phyloP scores from a whole-genome alignment of 2,888 invertebrate species.

The Polylopha cassiicola region DNA sequence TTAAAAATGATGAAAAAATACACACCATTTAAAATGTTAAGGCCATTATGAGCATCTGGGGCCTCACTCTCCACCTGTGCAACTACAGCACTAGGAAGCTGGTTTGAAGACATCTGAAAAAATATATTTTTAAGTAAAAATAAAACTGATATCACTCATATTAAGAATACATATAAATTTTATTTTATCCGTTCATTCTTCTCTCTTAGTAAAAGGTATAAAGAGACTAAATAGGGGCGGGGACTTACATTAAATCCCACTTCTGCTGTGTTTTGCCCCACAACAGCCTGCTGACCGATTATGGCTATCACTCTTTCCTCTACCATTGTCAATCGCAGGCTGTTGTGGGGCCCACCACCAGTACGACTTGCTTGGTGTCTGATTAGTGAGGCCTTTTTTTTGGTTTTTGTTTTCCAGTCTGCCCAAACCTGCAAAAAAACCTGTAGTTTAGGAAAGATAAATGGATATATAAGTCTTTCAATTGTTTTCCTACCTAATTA shows the following conservation, averaged over 20 bases:
- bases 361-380: slow-evolving; percentile 14
- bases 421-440: slow-evolving; percentile 11
- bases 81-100: no score
- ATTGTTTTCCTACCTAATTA: no score
- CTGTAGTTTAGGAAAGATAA: no score
- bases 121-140: no score
- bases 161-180: background rate
- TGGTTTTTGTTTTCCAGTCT: slow-evolving; percentile 25
- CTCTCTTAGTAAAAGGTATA: background rate
- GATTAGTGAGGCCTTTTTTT: slow-evolving; percentile 19
- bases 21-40: no score
- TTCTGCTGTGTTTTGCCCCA: background rate
- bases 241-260: slow-evolving; percentile 2
- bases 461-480: no score
- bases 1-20: no score
- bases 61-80: no score
- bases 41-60: no score
- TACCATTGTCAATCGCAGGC: slow-evolving; percentile 8
- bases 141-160: background rate
- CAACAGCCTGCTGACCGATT: slow-evolving; percentile 10
- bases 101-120: no score
- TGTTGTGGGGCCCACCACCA: slow-evolving; percentile 22
- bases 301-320: slow-evolving; percentile 17
- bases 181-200: background rate
- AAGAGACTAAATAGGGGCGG: background rate